These are phyloP conservation scores for Prionailurus bengalensis DNA, from an alignment of 2,113 vertebrate genomes.

Conservation along the genomic window DNA sequence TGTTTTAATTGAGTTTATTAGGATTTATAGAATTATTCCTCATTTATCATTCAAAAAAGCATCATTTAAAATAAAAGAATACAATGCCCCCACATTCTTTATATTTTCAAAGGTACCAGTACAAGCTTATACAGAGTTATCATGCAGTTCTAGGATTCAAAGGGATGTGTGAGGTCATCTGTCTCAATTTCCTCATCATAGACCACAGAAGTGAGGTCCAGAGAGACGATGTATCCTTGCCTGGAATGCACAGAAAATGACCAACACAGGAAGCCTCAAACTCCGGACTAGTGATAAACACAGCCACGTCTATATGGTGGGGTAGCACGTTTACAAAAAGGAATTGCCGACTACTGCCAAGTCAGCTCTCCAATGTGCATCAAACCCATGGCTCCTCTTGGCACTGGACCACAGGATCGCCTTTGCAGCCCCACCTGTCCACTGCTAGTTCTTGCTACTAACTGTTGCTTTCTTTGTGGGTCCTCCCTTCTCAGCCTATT, in stretches of 20 bases:
- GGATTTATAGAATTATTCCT: constrained; percentile 24
- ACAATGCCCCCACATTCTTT: not conserved
- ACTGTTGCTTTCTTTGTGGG: not conserved
- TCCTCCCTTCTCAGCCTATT: not conserved
- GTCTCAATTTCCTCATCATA: not conserved
- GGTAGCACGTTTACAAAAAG: not conserved
- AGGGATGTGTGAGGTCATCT: not conserved
- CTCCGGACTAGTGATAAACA: not conserved
- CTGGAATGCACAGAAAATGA: not conserved
- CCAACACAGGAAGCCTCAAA: not conserved
- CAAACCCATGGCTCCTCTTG: not conserved
- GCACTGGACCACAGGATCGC: not conserved
- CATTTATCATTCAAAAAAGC: not conserved
- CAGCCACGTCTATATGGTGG: not conserved
- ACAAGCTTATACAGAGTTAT: not conserved
- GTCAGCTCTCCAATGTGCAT: not conserved
- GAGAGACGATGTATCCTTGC: not conserved
- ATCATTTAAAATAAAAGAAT: not conserved
- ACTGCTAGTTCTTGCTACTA: not conserved
- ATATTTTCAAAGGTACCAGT: not conserved
- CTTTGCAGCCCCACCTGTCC: rapidly evolving
- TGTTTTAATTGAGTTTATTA: not conserved
- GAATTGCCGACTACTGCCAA: not conserved
- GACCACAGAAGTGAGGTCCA: not conserved
- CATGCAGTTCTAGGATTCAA: not conserved